Conservation (phyloP, 2,113 vertebrate species). For the Hypomesus transpacificus region DNA sequence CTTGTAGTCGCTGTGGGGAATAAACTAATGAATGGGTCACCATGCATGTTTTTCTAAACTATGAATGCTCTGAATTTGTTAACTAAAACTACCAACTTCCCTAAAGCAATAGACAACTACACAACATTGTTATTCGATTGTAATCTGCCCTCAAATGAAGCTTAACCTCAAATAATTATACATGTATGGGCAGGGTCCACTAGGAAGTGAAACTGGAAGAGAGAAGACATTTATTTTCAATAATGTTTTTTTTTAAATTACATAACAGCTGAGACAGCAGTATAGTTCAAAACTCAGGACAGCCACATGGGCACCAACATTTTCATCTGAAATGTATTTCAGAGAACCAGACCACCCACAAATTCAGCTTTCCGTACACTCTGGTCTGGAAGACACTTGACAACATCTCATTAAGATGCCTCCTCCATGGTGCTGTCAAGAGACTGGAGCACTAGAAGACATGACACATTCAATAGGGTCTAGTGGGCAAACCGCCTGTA, state of each 20-base stretch:
- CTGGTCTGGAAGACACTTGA: slow-evolving; percentile 40
- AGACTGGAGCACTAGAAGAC: slow-evolving; percentile 22
- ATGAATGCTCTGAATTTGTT: too few relatives aligned
- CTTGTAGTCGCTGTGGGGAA: too few relatives aligned
- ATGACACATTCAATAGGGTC: slow-evolving; percentile 39
- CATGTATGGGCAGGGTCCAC: too few relatives aligned
- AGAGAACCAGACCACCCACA: slow-evolving; percentile 22
- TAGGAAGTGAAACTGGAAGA: too few relatives aligned
- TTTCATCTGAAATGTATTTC: slow-evolving; percentile 17
- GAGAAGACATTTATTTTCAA: background rate
- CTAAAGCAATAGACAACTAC: too few relatives aligned
- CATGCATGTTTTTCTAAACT: too few relatives aligned
- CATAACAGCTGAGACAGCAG: background rate
- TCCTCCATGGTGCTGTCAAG: slow-evolving; percentile 10
- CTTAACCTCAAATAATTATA: too few relatives aligned
- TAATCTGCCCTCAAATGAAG: too few relatives aligned
- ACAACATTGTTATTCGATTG: too few relatives aligned
- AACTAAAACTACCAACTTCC: too few relatives aligned
- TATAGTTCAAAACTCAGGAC: background rate
- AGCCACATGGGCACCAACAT: background rate
- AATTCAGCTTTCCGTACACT: slow-evolving; percentile 39
- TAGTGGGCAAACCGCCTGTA: slow-evolving; percentile 13
- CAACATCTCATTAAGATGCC: slow-evolving; percentile 46
- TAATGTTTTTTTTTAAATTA: background rate
- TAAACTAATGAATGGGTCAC: too few relatives aligned